Evolutionary conservation across 2,797 vertebrate genomes (phyloP), one percentile per base, ranked within the genome.

Genomic region (Lepilemur ruficaudatus): DNA sequence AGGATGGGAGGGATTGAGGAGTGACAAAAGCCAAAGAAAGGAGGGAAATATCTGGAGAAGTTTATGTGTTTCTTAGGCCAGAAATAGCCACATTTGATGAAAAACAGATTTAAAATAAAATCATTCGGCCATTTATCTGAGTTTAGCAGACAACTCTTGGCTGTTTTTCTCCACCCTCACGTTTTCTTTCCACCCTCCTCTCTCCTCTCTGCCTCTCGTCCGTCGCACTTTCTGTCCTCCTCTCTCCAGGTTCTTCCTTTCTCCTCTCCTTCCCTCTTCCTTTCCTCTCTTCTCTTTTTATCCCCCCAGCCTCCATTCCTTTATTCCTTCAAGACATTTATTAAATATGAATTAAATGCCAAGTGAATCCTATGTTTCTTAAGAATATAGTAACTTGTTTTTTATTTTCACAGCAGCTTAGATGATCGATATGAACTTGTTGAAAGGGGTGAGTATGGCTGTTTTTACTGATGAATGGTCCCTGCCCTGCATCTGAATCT

Each of bases 381-480:
- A 78, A 65, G 69, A 88, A 32, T 10, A 75, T 3, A 14, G 12
- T 86, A 72, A 93, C 28, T 43, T 55, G 0, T 59, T 80, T 85
- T 41, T 75, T 96, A 9, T 96, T 98, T 91, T 97, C 97, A 57
- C 98, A 99, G 98, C 69, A 97, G 81, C 95, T 97, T 97, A 89
- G 98, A 98, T 95, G 98, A 98, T 97, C 97, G 95, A 0, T 78
- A 98, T 75, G 97, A 97, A 57, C 98, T 99, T 70, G 98, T 99
- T 84, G 83, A 79, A n/a, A 97, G 96, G 82, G 97, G 98, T 99
- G 75, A 98, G 98, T 97, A 41, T 30, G 30, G 17, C 13, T 75
- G 2, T 43, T 92, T 92, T 93, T 69, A 25, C 92, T 18, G 32
- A 20, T 22, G 10, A 75, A 9, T 91, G 79, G 25, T 43, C 25